These are phyloP conservation scores for Pseudococcus viburni DNA, from an alignment of 2,888 invertebrate species.

Conservation along the genomic window DNA sequence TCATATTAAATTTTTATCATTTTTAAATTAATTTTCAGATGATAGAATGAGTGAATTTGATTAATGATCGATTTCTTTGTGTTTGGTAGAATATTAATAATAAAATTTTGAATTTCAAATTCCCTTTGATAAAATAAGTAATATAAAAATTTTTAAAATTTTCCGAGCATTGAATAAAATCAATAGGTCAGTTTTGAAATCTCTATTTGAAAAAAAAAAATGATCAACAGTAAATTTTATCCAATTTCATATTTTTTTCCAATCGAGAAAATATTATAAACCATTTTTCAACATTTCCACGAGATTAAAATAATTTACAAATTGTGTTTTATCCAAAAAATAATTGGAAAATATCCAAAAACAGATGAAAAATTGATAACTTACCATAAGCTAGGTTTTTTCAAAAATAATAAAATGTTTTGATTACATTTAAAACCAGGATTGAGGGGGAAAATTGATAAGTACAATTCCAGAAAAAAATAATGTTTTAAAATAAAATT, in stretches of 20 bases:
- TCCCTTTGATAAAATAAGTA: too few species aligned
- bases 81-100: too few species aligned
- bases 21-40: too few species aligned
- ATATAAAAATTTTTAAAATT: too few species aligned
- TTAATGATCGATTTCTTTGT: too few species aligned
- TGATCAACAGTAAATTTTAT: not conserved
- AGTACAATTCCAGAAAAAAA: not conserved
- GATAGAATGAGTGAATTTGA: too few species aligned
- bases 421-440: not conserved
- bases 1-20: too few species aligned
- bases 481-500: not conserved
- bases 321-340: conserved; percentile 14
- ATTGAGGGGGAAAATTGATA: not conserved
- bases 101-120: too few species aligned
- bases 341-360: not conserved
- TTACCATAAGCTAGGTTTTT: not conserved
- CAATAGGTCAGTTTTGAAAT: too few species aligned
- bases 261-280: not conserved
- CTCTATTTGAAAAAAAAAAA: not conserved
- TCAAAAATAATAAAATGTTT: not conserved
- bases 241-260: not conserved
- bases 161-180: too few species aligned
- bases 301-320: not conserved
- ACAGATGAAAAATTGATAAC: not conserved
- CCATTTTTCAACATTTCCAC: not conserved